Evolutionary conservation across 2,888 invertebrate species (phyloP).

Genomic region (Erebia aethiops): DNA sequence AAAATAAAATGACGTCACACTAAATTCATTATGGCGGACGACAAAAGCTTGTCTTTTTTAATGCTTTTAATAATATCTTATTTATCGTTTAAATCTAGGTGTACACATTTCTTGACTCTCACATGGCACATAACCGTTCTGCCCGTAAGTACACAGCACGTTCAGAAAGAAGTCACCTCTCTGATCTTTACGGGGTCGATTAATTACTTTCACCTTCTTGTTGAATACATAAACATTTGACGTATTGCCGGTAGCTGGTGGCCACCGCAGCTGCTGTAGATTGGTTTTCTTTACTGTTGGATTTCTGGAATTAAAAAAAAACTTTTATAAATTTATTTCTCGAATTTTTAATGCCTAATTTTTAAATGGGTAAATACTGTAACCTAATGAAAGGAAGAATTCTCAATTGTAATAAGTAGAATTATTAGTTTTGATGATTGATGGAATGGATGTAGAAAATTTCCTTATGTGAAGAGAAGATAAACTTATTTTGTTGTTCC

Average conservation of each 20-base stretch:
- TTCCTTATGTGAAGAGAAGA: too few relatives aligned
- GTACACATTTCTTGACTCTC: conserved; percentile 51
- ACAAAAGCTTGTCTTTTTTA: too few relatives aligned
- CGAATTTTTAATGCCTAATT: background rate
- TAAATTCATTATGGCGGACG: too few relatives aligned
- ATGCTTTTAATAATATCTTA: too few relatives aligned
- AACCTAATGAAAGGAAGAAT: too few relatives aligned
- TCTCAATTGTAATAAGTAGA: too few relatives aligned
- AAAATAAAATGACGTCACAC: too few relatives aligned
- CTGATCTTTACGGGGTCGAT: conserved; percentile 44
- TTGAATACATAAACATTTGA: conserved; percentile 57
- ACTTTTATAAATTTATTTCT: background rate
- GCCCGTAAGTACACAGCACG: conserved; percentile 65
- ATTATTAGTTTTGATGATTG: too few relatives aligned
- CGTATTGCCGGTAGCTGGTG: conserved; percentile 49
- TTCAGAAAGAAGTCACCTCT: conserved; percentile 53
- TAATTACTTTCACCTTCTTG: conserved; percentile 46
- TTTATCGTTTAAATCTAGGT: background rate
- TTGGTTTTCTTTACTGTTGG: conserved; percentile 59
- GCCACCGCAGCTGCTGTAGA: conserved; percentile 57
- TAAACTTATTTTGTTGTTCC: too few relatives aligned
- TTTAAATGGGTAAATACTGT: background rate
- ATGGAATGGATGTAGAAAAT: too few relatives aligned
- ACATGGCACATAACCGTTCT: conserved; percentile 67
- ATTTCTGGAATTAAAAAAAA: conserved; percentile 53